Evolutionary conservation across 2,797 vertebrate species (phyloP).

Genomic region (Ispidina lecontei): DNA sequence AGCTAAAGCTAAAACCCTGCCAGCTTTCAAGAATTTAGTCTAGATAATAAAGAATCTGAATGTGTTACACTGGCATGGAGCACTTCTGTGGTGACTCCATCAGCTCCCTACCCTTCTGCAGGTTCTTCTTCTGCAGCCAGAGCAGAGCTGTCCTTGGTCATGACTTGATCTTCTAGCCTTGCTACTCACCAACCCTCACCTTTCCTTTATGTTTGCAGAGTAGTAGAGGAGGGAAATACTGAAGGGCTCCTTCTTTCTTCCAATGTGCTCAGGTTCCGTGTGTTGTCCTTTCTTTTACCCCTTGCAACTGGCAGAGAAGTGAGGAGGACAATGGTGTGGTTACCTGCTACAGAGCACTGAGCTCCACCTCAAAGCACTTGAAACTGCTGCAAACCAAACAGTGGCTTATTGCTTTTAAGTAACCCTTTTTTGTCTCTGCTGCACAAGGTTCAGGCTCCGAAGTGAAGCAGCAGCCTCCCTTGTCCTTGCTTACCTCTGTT

Average conservation of each 20-base stretch:
- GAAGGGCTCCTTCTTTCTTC: not conserved
- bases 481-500: not conserved
- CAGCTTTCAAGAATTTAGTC: not conserved
- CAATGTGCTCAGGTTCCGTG: not conserved
- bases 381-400: not conserved
- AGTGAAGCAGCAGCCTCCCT: not conserved
- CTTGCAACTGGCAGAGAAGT: not conserved
- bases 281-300: not conserved
- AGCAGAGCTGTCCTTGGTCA: fast-evolving
- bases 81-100: not conserved
- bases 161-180: not conserved
- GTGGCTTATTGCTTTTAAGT: not conserved
- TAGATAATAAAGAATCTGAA: not conserved
- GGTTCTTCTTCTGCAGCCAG: not conserved
- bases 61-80: fast-evolving
- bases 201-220: not conserved
- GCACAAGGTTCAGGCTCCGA: not conserved
- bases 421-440: not conserved
- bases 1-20: not conserved
- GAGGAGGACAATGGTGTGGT: not conserved
- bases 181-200: not conserved
- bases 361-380: not conserved
- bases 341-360: fast-evolving
- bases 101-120: not conserved
- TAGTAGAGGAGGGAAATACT: not conserved